Percentiles rank a stretch among this genome's conserved stretches.
phyloP scores from a whole-genome alignment of 2,888 invertebrate genomes.

The Spialia ferax region DNA sequence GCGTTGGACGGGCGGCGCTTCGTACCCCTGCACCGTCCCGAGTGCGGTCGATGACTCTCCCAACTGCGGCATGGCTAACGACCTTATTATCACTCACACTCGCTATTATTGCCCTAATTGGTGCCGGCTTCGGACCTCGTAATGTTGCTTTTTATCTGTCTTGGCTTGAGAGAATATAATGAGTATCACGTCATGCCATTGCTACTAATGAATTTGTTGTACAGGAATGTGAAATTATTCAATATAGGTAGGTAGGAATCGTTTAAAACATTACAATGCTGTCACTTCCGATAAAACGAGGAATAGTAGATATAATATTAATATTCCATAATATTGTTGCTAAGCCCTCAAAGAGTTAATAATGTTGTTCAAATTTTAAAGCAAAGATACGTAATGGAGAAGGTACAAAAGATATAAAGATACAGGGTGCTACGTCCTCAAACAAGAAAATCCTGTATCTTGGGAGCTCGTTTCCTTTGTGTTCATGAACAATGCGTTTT shows the following conservation, averaged over 20 bases:
- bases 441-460: constrained; percentile 32
- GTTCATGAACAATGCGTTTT: constrained; percentile 18
- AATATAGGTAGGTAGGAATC: no score
- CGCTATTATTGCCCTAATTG: constrained; percentile 63
- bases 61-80: constrained; percentile 63
- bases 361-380: not conserved
- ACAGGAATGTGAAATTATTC: no score
- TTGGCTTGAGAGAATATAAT: not conserved
- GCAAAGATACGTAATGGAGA: not conserved
- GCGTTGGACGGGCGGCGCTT: constrained; percentile 48
- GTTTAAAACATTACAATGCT: not conserved
- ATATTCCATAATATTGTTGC: not conserved
- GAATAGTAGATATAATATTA: not conserved
- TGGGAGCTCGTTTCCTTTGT: constrained; percentile 24
- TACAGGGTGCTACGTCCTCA: constrained; percentile 16
- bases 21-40: constrained; percentile 53
- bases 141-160: constrained; percentile 32
- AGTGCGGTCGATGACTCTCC: constrained; percentile 79
- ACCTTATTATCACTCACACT: constrained; percentile 65
- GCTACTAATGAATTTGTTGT: not conserved
- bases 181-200: not conserved
- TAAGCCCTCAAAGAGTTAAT: no score
- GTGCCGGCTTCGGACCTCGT: constrained; percentile 50
- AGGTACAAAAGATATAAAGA: constrained; percentile 9
- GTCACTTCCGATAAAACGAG: not conserved